Base-by-base conservation (phyloP, 37 sponge, comb jelly and placozoan genomes). In the Petrosia ficiformis region DNA sequence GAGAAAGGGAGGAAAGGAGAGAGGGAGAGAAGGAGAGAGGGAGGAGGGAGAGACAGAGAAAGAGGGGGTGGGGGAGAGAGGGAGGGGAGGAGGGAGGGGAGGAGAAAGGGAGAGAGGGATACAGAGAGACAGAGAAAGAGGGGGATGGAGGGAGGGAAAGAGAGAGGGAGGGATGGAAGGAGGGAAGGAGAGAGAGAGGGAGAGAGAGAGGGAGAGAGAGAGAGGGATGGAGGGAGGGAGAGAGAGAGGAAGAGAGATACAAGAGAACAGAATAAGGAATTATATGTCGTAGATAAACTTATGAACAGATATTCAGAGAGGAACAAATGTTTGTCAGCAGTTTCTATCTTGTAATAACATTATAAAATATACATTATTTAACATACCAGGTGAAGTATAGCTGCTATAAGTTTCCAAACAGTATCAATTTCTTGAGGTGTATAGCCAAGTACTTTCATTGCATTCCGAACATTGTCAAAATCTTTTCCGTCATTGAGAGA, bases 371-470 rank as follows among this genome's bases (percentile, higher is more conserved):
- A 31, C 40, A 80, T 38, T 2, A 65, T 35, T n/a, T 52, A 43
- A 42, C 89, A 74, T 40, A 87, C 92, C 67, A 91, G 82, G 35
- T 87, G 88, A 5, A 92, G 39, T 22, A 83, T 80, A 67, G 85
- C 74, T 4, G 93, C 88, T 26, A 92, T 77, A 24, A 92, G 80
- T 54, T 79, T 79, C 88, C 84, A 92, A 19, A 87, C 72, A 25
- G 84, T 77, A 2, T 60, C 61, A 36, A 80, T 67, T 41, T 86
- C 84, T n/a, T 75, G 84, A 1, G 34, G 38, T 26, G 58, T 44
- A 67, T 67, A 86, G 5, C 82, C 82, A 42, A 91, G 61, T 8
- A 72, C 36, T n/a, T 87, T 63, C 89, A 88, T 77, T 3, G 83
- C 73, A 38, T 61, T 31, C 10, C 74, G 73, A 0, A 82, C 80